These are phyloP conservation scores for Zaprionus ornatus DNA, from an alignment of 1,140 invertebrate genomes.

Conservation along the genomic window DNA sequence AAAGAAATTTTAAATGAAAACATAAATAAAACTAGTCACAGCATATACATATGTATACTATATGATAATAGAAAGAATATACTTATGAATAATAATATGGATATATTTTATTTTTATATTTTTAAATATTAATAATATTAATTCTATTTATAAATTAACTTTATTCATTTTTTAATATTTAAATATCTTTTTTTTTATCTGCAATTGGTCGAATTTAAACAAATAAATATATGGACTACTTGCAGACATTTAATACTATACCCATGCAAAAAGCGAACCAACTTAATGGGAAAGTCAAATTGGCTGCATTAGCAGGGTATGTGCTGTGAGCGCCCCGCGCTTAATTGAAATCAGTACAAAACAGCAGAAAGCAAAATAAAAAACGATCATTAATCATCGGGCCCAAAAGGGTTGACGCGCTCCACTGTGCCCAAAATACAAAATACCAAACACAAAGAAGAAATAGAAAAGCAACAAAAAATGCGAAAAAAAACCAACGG, in stretches of 20 bases:
- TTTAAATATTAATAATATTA: too few relatives aligned
- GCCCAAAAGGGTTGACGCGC: constrained; percentile 75
- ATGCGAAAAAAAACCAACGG: not conserved
- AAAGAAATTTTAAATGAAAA: not conserved
- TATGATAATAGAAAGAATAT: too few relatives aligned
- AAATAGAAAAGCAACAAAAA: constrained; percentile 13
- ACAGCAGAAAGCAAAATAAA: constrained; percentile 57
- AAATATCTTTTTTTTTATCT: too few relatives aligned
- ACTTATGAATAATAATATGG: too few relatives aligned
- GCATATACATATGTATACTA: too few relatives aligned
- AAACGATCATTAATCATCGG: constrained; percentile 76
- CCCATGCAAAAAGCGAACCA: not conserved
- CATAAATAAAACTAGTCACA: too few relatives aligned
- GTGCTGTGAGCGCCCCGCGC: constrained; percentile 20
- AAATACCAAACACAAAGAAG: constrained; percentile 19
- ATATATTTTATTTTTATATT: too few relatives aligned
- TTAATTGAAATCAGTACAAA: constrained; percentile 80
- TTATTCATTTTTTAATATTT: too few relatives aligned
- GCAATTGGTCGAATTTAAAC: too few relatives aligned
- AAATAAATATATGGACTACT: too few relatives aligned
- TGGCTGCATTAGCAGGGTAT: constrained; percentile 5
- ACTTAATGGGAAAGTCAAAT: not conserved
- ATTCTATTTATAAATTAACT: too few relatives aligned
- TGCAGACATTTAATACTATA: not conserved
- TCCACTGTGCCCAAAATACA: constrained; percentile 54